phyloP scores from a whole-genome alignment of 2,797 vertebrate species.

The Eurystomus glaucurus region DNA sequence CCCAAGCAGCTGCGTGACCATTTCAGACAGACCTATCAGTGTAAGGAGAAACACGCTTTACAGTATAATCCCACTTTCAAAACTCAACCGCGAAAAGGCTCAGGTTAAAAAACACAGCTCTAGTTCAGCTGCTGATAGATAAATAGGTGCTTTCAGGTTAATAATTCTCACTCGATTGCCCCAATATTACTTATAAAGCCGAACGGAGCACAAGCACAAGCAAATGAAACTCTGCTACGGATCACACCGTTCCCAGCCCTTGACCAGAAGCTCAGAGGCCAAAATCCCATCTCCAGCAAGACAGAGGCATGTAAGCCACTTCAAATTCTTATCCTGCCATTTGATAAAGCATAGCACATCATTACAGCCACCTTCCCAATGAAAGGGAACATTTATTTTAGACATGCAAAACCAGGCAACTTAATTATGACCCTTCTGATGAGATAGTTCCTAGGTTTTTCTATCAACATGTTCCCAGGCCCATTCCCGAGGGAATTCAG shows the following conservation, averaged over 20 bases:
- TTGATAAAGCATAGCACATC: conserved; percentile 19
- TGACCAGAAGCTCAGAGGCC: not conserved
- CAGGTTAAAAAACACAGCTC: not conserved
- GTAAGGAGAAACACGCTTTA: not conserved
- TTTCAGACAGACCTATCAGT: too few relatives aligned
- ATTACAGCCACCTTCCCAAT: not conserved
- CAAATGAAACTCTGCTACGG: fast-evolving
- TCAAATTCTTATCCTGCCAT: not conserved
- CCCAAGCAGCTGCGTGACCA: too few relatives aligned
- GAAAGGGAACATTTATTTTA: conserved; percentile 64
- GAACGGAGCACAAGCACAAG: not conserved
- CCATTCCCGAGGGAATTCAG: conserved; percentile 83
- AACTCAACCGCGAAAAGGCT: not conserved
- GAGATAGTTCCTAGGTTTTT: conserved; percentile 67
- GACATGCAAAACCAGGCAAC: conserved; percentile 74
- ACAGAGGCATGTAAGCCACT: not conserved
- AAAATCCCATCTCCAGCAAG: not conserved
- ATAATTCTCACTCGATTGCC: fast-evolving
- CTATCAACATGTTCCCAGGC: conserved; percentile 72
- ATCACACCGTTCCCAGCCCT: not conserved
- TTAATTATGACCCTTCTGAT: conserved; percentile 80
- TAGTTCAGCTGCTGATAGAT: not conserved
- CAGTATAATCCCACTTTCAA: not conserved
- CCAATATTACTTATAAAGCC: not conserved
- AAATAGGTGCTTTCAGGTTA: not conserved